Evolutionary conservation across 64 coral and sea anemone species (phyloP).

Genomic region (Montipora cactus): DNA sequence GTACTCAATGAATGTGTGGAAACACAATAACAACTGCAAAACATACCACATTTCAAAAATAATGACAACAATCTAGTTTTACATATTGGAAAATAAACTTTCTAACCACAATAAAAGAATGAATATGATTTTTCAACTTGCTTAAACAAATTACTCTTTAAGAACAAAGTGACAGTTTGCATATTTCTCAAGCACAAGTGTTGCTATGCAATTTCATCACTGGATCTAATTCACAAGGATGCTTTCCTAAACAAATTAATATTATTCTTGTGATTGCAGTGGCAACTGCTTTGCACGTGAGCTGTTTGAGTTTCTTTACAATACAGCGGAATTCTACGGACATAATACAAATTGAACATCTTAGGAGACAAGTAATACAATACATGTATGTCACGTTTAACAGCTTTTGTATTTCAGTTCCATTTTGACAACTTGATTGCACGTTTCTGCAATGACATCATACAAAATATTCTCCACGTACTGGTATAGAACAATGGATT

Average conservation of each 20-base stretch:
- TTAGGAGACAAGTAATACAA: neutral
- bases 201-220: conserved; percentile 13
- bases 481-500: neutral
- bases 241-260: neutral
- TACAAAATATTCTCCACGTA: neutral
- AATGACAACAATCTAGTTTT: neutral
- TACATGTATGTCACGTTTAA: neutral
- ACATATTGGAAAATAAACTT: neutral
- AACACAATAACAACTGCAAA: neutral
- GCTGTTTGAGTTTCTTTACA: neutral
- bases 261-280: neutral
- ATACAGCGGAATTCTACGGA: neutral
- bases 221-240: neutral
- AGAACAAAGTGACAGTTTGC: neutral
- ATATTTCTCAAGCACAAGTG: neutral
- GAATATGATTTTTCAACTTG: neutral
- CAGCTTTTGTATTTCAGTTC: neutral
- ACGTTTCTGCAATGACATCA: conserved; percentile 25
- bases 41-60: neutral
- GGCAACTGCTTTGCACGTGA: neutral
- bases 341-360: neutral
- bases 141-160: neutral
- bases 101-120: neutral
- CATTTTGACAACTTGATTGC: neutral
- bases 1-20: neutral